Evolutionary conservation across 1,140 invertebrate genomes (phyloP).

Genomic region (Druon quercuslanigerum): DNA sequence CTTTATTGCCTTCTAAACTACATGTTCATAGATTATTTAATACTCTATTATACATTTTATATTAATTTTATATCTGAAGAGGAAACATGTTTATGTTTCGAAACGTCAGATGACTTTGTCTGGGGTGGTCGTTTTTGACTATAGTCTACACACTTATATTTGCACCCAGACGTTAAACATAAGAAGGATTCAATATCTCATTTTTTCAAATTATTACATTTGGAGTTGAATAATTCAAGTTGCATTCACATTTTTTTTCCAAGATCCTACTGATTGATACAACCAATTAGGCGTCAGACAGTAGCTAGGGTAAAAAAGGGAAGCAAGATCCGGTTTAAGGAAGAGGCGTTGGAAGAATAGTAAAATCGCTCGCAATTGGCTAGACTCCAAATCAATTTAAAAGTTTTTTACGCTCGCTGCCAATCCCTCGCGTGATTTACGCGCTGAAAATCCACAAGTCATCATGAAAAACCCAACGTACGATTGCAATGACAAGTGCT

Average conservation of each 20-base stretch:
- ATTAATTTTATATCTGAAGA: no score
- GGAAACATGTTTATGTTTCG: no score
- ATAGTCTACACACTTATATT: no score
- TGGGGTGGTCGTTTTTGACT: no score
- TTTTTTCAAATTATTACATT: no score
- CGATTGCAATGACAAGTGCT: conserved; percentile 60
- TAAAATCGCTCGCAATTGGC: conserved; percentile 68
- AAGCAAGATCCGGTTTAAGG: conserved; percentile 33
- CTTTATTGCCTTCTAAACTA: no score
- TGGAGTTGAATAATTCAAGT: no score
- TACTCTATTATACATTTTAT: no score
- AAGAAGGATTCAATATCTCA: no score
- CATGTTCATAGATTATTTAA: no score
- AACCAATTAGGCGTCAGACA: conserved; percentile 64
- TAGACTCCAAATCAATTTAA: conserved; percentile 72
- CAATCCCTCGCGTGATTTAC: conserved; percentile 57
- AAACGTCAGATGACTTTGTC: no score
- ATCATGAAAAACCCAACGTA: conserved; percentile 51
- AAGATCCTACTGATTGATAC: conserved; percentile 62
- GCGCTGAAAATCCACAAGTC: conserved; percentile 59
- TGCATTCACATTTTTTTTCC: conserved; percentile 36
- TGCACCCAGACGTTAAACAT: no score
- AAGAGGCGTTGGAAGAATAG: conserved; percentile 43
- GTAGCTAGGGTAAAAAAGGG: conserved; percentile 13
- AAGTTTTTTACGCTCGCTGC: conserved; percentile 63